Conservation (phyloP, 2,888 invertebrate genomes). For the Macrophya annulata region DNA sequence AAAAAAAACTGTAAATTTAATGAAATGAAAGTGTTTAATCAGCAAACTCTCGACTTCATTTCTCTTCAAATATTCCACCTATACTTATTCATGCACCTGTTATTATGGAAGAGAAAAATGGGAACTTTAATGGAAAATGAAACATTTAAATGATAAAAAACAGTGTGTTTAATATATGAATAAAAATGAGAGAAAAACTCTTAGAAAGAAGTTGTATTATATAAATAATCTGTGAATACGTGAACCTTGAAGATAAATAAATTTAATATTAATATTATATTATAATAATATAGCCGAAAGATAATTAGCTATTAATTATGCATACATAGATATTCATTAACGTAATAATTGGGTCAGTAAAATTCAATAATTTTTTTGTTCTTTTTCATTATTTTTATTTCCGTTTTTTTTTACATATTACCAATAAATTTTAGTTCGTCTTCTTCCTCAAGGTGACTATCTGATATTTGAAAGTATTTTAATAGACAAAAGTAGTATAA, state of each 20-base stretch:
- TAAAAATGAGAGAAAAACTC: background rate
- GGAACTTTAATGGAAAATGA: background rate
- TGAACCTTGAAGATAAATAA: slow-evolving; percentile 36
- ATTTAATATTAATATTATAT: slow-evolving; percentile 49
- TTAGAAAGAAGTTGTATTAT: background rate
- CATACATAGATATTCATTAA: background rate
- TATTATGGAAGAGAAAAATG: background rate
- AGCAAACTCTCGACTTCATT: background rate
- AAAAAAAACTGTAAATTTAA: background rate
- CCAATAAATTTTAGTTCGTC: too few relatives aligned
- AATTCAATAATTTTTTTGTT: background rate
- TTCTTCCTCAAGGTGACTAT: background rate
- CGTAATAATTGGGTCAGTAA: background rate
- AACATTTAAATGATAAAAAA: slow-evolving; percentile 22
- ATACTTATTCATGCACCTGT: slow-evolving; percentile 13
- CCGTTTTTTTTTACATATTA: background rate
- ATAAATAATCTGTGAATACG: slow-evolving; percentile 42
- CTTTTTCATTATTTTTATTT: background rate
- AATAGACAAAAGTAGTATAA: background rate
- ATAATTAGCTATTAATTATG: background rate
- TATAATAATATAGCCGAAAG: background rate
- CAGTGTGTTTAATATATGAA: slow-evolving; percentile 24
- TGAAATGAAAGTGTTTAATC: slow-evolving; percentile 18
- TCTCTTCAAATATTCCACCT: background rate
- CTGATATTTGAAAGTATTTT: background rate